Percentiles rank a stretch among this genome's conserved stretches.
Conservation (phyloP, 1,140 invertebrate species). For the Holcopasites calliopsidis region DNA sequence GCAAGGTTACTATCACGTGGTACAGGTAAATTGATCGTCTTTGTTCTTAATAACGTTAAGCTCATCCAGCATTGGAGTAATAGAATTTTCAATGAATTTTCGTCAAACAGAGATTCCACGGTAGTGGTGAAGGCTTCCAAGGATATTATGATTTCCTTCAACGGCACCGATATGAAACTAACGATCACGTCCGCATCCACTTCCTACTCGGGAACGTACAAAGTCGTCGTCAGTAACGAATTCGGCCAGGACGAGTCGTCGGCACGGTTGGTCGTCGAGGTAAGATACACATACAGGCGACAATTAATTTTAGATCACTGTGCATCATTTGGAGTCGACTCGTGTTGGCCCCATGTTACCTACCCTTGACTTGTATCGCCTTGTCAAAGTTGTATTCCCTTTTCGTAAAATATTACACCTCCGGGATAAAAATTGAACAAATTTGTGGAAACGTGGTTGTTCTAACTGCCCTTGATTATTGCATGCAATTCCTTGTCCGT, state of each 20-base stretch:
- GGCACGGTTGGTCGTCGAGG: slow-evolving; percentile 86
- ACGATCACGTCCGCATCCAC: slow-evolving; percentile 85
- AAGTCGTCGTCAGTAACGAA: slow-evolving; percentile 90
- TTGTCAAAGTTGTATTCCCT: neutral
- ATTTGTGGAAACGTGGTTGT: too few relatives aligned
- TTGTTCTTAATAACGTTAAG: neutral
- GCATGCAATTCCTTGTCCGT: slow-evolving; percentile 56
- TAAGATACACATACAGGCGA: slow-evolving; percentile 53
- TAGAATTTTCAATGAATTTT: neutral
- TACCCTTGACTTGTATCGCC: too few relatives aligned
- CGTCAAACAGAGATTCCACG: slow-evolving; percentile 82
- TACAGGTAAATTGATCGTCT: slow-evolving; percentile 83
- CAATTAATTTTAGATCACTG: too few relatives aligned
- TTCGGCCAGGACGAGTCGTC: slow-evolving; percentile 90
- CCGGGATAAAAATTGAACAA: neutral
- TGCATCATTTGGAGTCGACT: too few relatives aligned
- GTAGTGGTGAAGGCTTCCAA: slow-evolving; percentile 86
- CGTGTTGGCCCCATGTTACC: too few relatives aligned
- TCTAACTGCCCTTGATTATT: slow-evolving; percentile 21
- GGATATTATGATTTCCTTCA: slow-evolving; percentile 87
- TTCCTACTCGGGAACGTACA: slow-evolving; percentile 88
- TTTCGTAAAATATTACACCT: too few relatives aligned
- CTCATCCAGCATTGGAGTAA: neutral
- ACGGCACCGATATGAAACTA: slow-evolving; percentile 89
- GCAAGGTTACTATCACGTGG: slow-evolving; percentile 91